Evolutionary conservation across 2,888 invertebrate species (phyloP), one percentile per base, ranked within the genome.

Genomic region (Hypomecis punctinalis): DNA sequence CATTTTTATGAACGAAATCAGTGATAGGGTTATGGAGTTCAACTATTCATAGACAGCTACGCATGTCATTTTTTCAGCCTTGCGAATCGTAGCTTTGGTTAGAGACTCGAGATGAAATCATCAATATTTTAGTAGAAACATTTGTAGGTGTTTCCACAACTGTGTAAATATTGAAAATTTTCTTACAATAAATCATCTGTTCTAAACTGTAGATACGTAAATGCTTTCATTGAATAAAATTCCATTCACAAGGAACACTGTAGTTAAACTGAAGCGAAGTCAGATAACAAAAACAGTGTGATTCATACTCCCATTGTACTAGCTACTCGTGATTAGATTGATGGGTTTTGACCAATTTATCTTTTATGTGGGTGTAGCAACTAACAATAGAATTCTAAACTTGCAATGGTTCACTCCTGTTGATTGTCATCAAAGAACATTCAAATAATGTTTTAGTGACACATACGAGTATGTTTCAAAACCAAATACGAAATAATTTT

Each of bases 141-240:
- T 61, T 36, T 46, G 39, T 39, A 51, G 11, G 36, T 35, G 39
- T 51, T 55, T 13, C 43, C 11, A 49, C 62, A 52, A 36, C 43
- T 55, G 43, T n/a, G 46, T 57, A 62, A 62, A 62, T 57, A 57
- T 57, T 52, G 49, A 62, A 57, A 39, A 51, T 40, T 39, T 62
- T 57, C 46, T 36, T 35, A 51, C 33, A 5, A 51, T 52, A 57
- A 46, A 62, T 42, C 46, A 63, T 56, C 1, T 11, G 11, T 40
- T 40, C 23, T 23, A 23, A 52, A 39, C 45, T 51, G 37, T 23
- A 23, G 23, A 23, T 56, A 46, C 56, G 63, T 56, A 46, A 63
- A 57, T 63, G 52, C 13, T 42, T 57, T 57, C 63, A 63, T 63
- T 57, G 63, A 63, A 52, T 52, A 57, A 47, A 57, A 47, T 47